These are phyloP conservation scores for Hemaris fuciformis DNA, from an alignment of 2,888 invertebrate species.

Conservation along the genomic window DNA sequence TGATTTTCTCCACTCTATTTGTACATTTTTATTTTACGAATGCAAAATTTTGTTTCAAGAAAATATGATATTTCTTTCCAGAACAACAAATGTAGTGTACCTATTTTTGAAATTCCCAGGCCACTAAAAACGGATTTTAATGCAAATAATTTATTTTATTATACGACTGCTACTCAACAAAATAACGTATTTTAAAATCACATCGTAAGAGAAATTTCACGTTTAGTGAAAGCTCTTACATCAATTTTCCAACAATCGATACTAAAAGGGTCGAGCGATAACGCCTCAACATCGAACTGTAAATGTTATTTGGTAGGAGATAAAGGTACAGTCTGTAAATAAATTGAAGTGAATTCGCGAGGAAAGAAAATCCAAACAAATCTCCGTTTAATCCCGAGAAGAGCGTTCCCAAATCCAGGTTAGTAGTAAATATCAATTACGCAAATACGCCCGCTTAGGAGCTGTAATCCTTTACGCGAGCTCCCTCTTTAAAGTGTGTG, in stretches of 20 bases:
- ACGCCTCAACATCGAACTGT: slow-evolving; percentile 35
- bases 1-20: slow-evolving; percentile 45
- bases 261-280: slow-evolving; percentile 34
- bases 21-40: neutral
- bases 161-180: too few species aligned
- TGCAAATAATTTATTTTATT: too few species aligned
- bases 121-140: too few species aligned
- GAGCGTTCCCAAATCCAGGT: slow-evolving; percentile 73
- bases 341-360: slow-evolving; percentile 70
- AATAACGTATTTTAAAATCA: neutral
- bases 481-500: neutral
- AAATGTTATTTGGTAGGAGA: slow-evolving; percentile 51
- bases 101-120: too few species aligned
- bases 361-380: slow-evolving; percentile 71
- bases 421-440: slow-evolving; percentile 82
- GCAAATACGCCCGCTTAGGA: slow-evolving; percentile 69
- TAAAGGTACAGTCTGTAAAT: slow-evolving; percentile 52
- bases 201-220: neutral
- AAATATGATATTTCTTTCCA: too few species aligned
- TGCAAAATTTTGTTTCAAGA: neutral
- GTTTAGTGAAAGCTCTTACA: slow-evolving; percentile 17
- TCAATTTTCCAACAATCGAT: slow-evolving; percentile 18
- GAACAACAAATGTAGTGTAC: too few species aligned
- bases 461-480: slow-evolving; percentile 43
- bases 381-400: slow-evolving; percentile 69